Evolutionary conservation across 2,797 vertebrate genomes (phyloP).

Genomic region (Sciurus vulgaris): DNA sequence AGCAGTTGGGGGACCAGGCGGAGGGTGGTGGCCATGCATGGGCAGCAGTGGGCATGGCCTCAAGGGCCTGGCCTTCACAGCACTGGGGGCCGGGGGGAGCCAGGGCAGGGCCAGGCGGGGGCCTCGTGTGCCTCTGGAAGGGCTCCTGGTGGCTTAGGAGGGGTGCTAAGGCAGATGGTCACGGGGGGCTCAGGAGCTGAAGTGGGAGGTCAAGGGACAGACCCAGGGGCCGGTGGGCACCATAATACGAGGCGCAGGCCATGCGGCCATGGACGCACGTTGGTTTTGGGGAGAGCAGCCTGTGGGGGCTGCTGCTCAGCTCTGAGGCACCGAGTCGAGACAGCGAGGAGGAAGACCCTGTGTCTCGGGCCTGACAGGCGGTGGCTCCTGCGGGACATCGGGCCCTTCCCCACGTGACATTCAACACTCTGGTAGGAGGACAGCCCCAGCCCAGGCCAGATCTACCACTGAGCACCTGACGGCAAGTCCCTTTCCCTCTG

Average conservation of each 20-base stretch:
- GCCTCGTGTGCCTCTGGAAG: neutral
- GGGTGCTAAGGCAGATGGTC: neutral
- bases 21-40: neutral
- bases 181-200: too few species aligned
- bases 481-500: neutral
- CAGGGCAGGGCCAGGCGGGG: accelerated
- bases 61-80: neutral
- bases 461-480: neutral
- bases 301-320: too few species aligned
- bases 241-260: accelerated
- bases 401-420: too few species aligned
- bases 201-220: neutral
- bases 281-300: neutral
- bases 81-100: neutral
- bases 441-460: too few species aligned
- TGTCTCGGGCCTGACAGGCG: too few species aligned
- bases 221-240: neutral
- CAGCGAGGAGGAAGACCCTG: neutral
- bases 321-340: too few species aligned
- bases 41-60: too few species aligned
- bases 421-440: too few species aligned
- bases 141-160: neutral
- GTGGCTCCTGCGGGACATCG: too few species aligned
- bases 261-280: too few species aligned
- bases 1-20: neutral